Conservation (phyloP, 92 coral and sea anemone species). For the Scolanthus callimorphus region DNA sequence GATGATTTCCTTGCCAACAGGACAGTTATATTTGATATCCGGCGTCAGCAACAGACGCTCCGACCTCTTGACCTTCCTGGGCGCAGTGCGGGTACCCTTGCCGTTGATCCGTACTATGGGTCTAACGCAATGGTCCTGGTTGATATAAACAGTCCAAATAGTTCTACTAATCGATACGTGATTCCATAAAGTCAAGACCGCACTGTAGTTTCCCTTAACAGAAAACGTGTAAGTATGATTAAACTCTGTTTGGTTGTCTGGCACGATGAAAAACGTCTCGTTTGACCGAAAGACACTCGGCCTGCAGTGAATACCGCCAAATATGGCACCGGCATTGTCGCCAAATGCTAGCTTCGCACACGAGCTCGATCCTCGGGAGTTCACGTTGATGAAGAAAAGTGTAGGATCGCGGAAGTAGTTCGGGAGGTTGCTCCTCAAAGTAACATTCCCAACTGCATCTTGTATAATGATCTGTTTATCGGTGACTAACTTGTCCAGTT, state of each 20-base stretch:
- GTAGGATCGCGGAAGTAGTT: conserved; percentile 70
- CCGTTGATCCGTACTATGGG: conserved; percentile 68
- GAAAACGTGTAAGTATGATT: conserved; percentile 48
- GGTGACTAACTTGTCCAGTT: conserved; percentile 39
- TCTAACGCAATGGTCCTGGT: conserved; percentile 57
- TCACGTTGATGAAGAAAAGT: conserved; percentile 41
- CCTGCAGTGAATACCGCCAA: conserved; percentile 56
- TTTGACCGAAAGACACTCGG: conserved; percentile 22
- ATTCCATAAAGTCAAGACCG: conserved; percentile 46
- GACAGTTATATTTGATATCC: conserved; percentile 60
- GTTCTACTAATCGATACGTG: conserved; percentile 44
- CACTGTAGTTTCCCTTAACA: conserved; percentile 57
- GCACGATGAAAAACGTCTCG: conserved; percentile 17
- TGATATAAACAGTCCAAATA: conserved; percentile 32
- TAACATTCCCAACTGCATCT: conserved; percentile 31
- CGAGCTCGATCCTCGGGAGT: conserved; percentile 51
- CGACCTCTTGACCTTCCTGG: conserved; percentile 57
- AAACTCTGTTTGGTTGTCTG: conserved; percentile 25
- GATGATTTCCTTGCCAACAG: conserved; percentile 64
- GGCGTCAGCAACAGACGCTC: conserved; percentile 37
- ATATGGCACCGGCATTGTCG: conserved; percentile 38
- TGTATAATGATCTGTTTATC: conserved; percentile 37
- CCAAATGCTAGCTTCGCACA: conserved; percentile 55
- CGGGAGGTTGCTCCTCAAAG: conserved; percentile 39
- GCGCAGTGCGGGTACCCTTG: conserved; percentile 49